Conservation (phyloP, 2,113 vertebrate genomes). For the Gopherus evgoodei region DNA sequence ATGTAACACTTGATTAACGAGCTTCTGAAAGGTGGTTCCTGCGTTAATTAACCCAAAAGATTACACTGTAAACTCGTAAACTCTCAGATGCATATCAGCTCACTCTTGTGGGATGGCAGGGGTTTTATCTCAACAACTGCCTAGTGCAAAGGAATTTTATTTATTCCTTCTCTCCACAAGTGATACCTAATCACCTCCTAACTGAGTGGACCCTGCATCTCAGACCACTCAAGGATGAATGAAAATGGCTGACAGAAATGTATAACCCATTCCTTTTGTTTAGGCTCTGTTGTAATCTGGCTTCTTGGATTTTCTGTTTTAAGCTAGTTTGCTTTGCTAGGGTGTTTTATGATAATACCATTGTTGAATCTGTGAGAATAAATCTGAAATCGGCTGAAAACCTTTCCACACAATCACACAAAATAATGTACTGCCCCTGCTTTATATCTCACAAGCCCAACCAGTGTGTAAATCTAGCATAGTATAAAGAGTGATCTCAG, state of each 20-base stretch:
- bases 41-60: no score
- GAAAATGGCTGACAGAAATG: not conserved
- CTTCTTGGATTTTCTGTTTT: not conserved
- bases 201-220: slow-evolving; percentile 16
- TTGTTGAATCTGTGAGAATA: not conserved
- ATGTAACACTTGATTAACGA: no score
- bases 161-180: slow-evolving; percentile 38
- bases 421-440: accelerated
- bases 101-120: no score
- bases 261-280: not conserved
- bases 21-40: no score
- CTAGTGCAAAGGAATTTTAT: slow-evolving; percentile 8
- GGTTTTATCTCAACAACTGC: no score
- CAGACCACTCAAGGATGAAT: not conserved
- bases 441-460: not conserved
- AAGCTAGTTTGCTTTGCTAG: not conserved
- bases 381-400: not conserved
- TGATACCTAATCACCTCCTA: slow-evolving; percentile 49
- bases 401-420: not conserved
- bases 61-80: no score
- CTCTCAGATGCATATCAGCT: no score
- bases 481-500: not conserved
- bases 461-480: accelerated
- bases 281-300: not conserved
- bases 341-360: not conserved